Evolutionary conservation across 2,797 vertebrate genomes (phyloP).

Genomic region (Ibycter americanus): DNA sequence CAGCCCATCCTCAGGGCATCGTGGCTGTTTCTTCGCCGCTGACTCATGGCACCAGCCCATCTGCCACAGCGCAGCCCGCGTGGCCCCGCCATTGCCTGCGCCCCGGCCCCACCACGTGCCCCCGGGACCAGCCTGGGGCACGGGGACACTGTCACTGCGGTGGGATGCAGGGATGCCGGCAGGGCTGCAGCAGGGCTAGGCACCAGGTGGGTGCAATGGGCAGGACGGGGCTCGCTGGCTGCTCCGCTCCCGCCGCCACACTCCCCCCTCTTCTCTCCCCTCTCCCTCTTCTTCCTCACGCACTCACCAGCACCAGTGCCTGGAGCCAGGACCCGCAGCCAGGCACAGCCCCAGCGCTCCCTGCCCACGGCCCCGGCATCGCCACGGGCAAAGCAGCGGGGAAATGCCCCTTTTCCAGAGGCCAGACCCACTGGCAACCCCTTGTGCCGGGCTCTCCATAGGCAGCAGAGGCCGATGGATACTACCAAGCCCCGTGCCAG

Average conservation of each 20-base stretch:
- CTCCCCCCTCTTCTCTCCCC: neutral
- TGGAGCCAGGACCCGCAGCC: fast-evolving
- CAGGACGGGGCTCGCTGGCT: neutral
- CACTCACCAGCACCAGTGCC: fast-evolving
- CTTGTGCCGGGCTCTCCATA: fast-evolving
- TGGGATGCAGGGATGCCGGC: fast-evolving
- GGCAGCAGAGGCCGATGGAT: fast-evolving
- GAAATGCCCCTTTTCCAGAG: neutral
- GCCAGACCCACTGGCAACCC: neutral
- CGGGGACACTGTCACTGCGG: fast-evolving
- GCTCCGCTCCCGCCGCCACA: fast-evolving
- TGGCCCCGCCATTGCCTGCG: fast-evolving
- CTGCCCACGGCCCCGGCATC: fast-evolving
- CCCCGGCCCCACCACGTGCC: fast-evolving
- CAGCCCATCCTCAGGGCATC: neutral
- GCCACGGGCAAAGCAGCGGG: fast-evolving
- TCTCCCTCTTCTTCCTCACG: neutral
- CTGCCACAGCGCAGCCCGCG: fast-evolving
- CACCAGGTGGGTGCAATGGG: neutral
- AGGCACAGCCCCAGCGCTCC: fast-evolving
- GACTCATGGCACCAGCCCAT: neutral
- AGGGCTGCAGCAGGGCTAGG: neutral
- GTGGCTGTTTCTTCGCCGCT: neutral
- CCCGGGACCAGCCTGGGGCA: neutral
- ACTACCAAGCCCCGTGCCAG: fast-evolving